Conservation (phyloP, 2,113 vertebrate species). For the Mormyrus iriodes region DNA sequence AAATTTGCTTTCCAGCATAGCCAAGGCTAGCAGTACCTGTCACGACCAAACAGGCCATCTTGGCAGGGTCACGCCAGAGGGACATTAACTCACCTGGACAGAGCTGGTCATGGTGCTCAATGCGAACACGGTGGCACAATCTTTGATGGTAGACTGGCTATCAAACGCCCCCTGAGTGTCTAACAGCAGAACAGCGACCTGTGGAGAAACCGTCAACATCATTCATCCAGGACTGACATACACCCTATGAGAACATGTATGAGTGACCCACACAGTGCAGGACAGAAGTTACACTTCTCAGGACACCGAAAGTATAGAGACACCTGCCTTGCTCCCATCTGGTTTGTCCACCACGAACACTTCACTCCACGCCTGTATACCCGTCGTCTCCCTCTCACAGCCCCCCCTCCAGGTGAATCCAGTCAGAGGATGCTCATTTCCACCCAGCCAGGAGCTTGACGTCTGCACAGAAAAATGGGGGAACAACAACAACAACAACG, state of each 20-base stretch:
- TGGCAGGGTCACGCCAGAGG: neutral
- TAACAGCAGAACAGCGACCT: conserved; percentile 94
- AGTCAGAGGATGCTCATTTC: conserved; percentile 78
- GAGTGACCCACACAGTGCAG: neutral
- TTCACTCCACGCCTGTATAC: conserved; percentile 93
- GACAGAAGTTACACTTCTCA: neutral
- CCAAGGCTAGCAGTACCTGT: neutral
- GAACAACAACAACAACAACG: neutral
- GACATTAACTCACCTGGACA: conserved; percentile 74
- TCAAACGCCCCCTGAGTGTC: conserved; percentile 99
- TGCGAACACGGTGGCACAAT: conserved; percentile 95
- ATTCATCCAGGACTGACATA: neutral
- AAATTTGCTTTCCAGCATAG: no score
- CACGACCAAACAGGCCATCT: neutral
- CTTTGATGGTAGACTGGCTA: conserved; percentile 98
- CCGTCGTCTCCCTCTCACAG: conserved; percentile 93
- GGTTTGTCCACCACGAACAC: conserved; percentile 88
- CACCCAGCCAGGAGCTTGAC: conserved; percentile 78
- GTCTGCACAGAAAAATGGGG: conserved; percentile 43
- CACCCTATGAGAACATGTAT: neutral
- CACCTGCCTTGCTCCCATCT: conserved; percentile 78
- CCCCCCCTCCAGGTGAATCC: conserved; percentile 96
- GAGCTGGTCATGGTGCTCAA: conserved; percentile 99
- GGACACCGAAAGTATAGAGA: neutral
- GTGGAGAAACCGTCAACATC: neutral